phyloP scores from a whole-genome alignment of 1,140 invertebrate species.

The Augochlora pura region DNA sequence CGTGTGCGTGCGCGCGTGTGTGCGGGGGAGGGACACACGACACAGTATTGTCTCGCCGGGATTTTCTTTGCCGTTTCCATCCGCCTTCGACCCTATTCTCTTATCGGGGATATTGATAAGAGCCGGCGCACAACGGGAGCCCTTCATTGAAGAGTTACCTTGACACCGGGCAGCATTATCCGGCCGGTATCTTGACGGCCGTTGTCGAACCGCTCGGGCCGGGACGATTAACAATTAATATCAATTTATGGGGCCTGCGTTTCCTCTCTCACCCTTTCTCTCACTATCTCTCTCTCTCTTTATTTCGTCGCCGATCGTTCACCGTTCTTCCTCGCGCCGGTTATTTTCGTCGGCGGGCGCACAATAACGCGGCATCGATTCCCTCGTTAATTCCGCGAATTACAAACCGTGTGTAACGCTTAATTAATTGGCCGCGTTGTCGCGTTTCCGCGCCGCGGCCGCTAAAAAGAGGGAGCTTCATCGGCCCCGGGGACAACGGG shows the following conservation, averaged over 20 bases:
- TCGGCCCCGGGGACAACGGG: no score
- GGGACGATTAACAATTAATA: background rate
- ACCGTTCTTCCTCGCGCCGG: background rate
- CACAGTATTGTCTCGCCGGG: slow-evolving; percentile 22
- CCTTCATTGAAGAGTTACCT: background rate
- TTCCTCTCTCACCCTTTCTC: no score
- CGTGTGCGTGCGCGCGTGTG: no score
- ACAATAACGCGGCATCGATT: background rate
- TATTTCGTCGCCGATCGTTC: background rate
- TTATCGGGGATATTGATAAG: slow-evolving; percentile 9
- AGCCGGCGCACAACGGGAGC: background rate
- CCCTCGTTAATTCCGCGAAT: slow-evolving; percentile 4
- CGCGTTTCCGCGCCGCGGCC: no score
- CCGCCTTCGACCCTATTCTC: no score
- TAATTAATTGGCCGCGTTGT: background rate
- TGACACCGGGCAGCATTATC: background rate
- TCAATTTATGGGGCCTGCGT: background rate
- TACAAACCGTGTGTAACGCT: background rate
- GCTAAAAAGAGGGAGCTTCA: no score
- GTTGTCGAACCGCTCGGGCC: background rate
- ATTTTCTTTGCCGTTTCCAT: background rate
- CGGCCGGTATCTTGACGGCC: background rate
- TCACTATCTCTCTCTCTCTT: background rate
- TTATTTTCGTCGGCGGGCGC: background rate
- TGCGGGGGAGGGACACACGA: slow-evolving; percentile 24